A percentile compares a stretch with the other conserved stretches of the same genome.
Conservation (phyloP, 2,113 vertebrate genomes). For the Apeltes quadracus region DNA sequence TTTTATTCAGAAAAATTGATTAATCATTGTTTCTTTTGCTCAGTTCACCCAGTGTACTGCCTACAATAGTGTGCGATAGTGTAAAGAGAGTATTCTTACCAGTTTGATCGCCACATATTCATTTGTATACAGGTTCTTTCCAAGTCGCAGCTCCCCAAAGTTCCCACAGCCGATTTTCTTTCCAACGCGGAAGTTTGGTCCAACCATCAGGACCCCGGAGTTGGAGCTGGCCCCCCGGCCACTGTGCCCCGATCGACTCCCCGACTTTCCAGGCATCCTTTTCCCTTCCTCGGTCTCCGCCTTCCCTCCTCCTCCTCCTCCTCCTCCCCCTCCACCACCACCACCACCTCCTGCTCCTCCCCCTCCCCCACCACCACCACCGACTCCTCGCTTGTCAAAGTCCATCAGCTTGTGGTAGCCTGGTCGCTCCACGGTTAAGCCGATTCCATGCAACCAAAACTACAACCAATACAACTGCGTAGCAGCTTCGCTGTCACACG, state of each 20-base stretch:
- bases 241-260: conserved; percentile 81
- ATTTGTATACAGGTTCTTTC: conserved; percentile 94
- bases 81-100: conserved; percentile 77
- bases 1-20: neutral
- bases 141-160: conserved; percentile 94
- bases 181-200: conserved; percentile 95
- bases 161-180: conserved; percentile 98
- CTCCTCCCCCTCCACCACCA: conserved; percentile 17
- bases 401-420: conserved; percentile 98
- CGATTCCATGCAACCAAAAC: conserved; percentile 85
- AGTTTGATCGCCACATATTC: conserved; percentile 98
- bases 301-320: conserved; percentile 85
- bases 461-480: conserved; percentile 75
- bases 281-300: conserved; percentile 90
- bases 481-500: conserved; percentile 15
- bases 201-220: conserved; percentile 96
- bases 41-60: neutral
- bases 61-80: neutral
- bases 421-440: conserved; percentile 94
- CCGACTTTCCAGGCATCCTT: conserved; percentile 87
- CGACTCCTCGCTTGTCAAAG: conserved; percentile 93
- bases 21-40: neutral
- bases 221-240: conserved; percentile 85
- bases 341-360: conserved; percentile 7
- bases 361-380: conserved; percentile 53